Percentiles rank a stretch among this genome's conserved stretches.
These are phyloP conservation scores for Carposina sasakii DNA, from an alignment of 1,140 invertebrate species.

Conservation along the genomic window DNA sequence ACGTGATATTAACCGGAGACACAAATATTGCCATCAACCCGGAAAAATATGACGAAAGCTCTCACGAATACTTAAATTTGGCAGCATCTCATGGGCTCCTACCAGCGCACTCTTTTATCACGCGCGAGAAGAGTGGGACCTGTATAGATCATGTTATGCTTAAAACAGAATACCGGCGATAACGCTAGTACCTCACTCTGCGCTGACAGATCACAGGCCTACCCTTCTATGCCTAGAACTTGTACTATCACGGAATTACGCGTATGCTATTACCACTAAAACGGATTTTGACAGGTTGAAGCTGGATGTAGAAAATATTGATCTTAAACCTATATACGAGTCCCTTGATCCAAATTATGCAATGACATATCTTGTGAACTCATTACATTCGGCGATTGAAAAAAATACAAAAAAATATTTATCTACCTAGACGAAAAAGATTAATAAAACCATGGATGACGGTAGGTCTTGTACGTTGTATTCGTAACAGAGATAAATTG, in stretches of 20 bases:
- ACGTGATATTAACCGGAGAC: not conserved
- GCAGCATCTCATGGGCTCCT: not conserved
- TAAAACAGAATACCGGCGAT: not conserved
- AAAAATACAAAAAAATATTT: not conserved
- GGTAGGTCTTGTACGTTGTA: not conserved
- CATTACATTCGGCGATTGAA: not conserved
- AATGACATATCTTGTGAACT: not conserved
- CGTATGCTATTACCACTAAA: too few species aligned
- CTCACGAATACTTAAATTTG: not conserved
- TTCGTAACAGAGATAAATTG: not conserved
- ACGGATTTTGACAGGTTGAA: not conserved
- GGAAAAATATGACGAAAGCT: not conserved
- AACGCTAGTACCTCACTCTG: not conserved
- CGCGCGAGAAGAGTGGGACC: not conserved
- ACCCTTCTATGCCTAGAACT: not conserved
- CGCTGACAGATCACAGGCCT: not conserved
- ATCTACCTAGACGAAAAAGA: not conserved
- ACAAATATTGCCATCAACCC: not conserved
- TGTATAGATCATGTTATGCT: not conserved
- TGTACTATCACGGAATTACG: too few species aligned
- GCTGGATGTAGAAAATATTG: not conserved
- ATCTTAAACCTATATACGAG: not conserved
- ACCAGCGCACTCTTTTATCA: not conserved
- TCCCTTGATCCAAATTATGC: not conserved
- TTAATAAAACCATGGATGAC: conserved; percentile 3